Conservation (phyloP, 2,797 vertebrate genomes). For the Periparus ater region DNA sequence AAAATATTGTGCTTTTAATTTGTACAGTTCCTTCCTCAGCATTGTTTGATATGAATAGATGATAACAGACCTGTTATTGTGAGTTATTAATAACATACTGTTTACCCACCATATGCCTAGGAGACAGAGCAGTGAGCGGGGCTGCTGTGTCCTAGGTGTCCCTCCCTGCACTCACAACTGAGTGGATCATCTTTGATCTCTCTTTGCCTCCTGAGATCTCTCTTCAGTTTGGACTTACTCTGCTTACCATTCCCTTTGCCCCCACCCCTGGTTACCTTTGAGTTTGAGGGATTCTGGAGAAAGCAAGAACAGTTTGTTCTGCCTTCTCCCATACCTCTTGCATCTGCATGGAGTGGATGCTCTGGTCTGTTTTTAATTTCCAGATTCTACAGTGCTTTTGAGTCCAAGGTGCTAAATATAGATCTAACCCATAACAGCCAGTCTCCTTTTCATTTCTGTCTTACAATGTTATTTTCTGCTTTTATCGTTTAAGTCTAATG, state of each 20-base stretch:
- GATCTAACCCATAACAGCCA: constrained; percentile 12
- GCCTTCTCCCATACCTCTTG: not conserved
- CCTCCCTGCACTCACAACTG: not conserved
- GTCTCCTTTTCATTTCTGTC: constrained; percentile 3
- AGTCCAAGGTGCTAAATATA: constrained; percentile 59
- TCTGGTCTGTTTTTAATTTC: constrained; percentile 45
- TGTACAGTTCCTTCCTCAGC: constrained; percentile 26
- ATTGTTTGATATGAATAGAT: not conserved
- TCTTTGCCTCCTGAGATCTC: not conserved
- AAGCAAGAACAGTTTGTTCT: not conserved
- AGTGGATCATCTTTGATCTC: not conserved
- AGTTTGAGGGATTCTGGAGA: not conserved
- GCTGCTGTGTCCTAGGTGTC: not conserved
- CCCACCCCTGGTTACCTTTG: not conserved
- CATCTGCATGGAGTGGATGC: not conserved
- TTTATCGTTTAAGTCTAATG: constrained; percentile 46
- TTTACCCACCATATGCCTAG: not conserved
- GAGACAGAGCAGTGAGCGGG: not conserved
- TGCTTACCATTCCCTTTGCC: not conserved
- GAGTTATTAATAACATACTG: constrained; percentile 31
- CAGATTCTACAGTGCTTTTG: not conserved
- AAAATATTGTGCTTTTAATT: constrained; percentile 48
- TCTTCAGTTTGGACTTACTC: not conserved
- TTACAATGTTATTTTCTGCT: constrained; percentile 33
- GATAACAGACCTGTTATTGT: constrained; percentile 25